Evolutionary conservation across 2,888 invertebrate species (phyloP).

Genomic region (Euzophera pinguis): DNA sequence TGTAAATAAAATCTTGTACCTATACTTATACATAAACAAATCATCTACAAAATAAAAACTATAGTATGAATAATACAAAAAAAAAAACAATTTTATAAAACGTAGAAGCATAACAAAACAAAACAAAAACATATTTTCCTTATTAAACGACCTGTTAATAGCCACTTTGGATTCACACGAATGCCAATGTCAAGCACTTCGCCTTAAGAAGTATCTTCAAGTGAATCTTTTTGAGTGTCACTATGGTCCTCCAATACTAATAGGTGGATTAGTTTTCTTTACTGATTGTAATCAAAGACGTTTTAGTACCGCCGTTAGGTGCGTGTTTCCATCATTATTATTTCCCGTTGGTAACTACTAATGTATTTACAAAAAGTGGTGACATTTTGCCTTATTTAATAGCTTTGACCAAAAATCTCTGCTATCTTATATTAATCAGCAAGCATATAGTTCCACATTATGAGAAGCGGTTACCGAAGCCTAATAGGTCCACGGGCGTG

Average conservation of each 20-base stretch:
- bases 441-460: too few relatives aligned
- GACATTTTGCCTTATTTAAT: too few relatives aligned
- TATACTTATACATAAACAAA: too few relatives aligned
- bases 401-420: too few relatives aligned
- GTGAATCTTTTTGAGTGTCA: conserved; percentile 30
- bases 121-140: background rate
- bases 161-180: conserved; percentile 17
- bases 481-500: too few relatives aligned
- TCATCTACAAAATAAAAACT: too few relatives aligned
- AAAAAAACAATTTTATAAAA: background rate
- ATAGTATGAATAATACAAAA: too few relatives aligned
- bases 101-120: background rate
- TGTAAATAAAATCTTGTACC: too few relatives aligned
- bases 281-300: conserved; percentile 38
- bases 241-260: conserved; percentile 47
- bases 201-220: conserved; percentile 26
- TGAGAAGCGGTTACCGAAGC: too few relatives aligned
- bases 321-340: conserved; percentile 16
- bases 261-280: conserved; percentile 50
- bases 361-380: too few relatives aligned
- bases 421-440: too few relatives aligned
- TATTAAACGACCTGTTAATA: background rate
- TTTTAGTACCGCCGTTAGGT: conserved; percentile 14
- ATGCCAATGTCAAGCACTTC: conserved; percentile 20
- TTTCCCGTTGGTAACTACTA: background rate